phyloP scores from a whole-genome alignment of 1,140 invertebrate genomes.

The Drosophila repletoides region DNA sequence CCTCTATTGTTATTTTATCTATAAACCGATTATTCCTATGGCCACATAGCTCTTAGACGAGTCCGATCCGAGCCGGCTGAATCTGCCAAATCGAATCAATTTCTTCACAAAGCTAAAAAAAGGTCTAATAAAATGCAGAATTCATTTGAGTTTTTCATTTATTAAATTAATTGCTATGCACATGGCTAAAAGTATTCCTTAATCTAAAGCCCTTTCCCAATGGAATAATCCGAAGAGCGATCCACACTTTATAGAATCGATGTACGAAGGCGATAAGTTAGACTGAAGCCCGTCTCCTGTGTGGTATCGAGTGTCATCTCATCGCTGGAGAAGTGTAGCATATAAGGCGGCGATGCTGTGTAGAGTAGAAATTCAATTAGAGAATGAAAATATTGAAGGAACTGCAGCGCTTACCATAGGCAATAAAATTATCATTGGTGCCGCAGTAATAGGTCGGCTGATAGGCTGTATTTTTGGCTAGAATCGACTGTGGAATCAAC shows the following conservation, averaged over 20 bases:
- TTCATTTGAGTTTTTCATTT: slow-evolving; percentile 58
- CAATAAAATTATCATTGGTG: slow-evolving; percentile 57
- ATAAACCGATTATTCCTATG: too few relatives aligned
- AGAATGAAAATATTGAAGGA: background rate
- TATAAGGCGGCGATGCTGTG: slow-evolving; percentile 57
- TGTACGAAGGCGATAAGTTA: slow-evolving; percentile 61
- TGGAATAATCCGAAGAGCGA: slow-evolving; percentile 12
- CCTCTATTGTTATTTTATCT: too few relatives aligned
- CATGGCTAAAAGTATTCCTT: slow-evolving; percentile 28
- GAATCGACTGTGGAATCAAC: slow-evolving; percentile 82
- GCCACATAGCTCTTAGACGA: too few relatives aligned
- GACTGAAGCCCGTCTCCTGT: slow-evolving; percentile 61
- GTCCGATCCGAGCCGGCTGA: too few relatives aligned
- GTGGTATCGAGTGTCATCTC: slow-evolving; percentile 50
- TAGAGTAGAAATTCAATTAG: background rate
- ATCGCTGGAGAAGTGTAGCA: slow-evolving; percentile 67
- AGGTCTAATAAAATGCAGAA: background rate
- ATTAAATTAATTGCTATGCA: slow-evolving; percentile 57
- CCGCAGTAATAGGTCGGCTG: slow-evolving; percentile 82
- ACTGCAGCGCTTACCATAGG: slow-evolving; percentile 48
- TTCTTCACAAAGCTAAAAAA: too few relatives aligned
- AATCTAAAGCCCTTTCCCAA: slow-evolving; percentile 32
- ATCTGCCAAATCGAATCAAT: too few relatives aligned
- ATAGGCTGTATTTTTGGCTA: slow-evolving; percentile 60
- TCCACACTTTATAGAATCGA: slow-evolving; percentile 44